Evolutionary conservation across 30 jellyfish, hydroid and myxozoan species (phyloP).

Genomic region (Chrysaora quinquecirrha): DNA sequence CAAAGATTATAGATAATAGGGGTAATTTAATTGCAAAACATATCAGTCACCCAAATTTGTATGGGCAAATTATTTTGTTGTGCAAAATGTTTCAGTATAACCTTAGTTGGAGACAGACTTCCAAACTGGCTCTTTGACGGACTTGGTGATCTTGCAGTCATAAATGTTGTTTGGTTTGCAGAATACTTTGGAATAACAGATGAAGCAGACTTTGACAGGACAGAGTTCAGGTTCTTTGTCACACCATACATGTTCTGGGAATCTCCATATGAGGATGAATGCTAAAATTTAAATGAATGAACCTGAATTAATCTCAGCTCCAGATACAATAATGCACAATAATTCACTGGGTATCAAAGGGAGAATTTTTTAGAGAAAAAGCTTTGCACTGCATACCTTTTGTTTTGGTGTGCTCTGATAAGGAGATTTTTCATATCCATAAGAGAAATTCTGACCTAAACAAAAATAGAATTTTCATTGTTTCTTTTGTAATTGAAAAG

Average conservation of each 20-base stretch:
- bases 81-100: background rate
- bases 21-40: background rate
- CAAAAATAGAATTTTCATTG: too few relatives aligned
- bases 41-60: background rate
- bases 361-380: background rate
- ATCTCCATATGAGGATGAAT: constrained; percentile 6
- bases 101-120: constrained; percentile 53
- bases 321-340: background rate
- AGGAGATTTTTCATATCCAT: constrained; percentile 38
- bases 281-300: background rate
- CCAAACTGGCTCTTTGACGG: constrained; percentile 17
- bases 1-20: background rate
- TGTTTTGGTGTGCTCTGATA: constrained; percentile 63
- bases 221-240: background rate
- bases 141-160: constrained; percentile 50
- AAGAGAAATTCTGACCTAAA: constrained; percentile 22
- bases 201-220: background rate
- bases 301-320: background rate
- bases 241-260: background rate
- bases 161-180: constrained; percentile 15
- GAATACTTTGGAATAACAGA: background rate
- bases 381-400: constrained; percentile 24
- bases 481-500: too few relatives aligned
- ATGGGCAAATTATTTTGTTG: background rate
- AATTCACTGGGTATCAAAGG: background rate